Percentiles rank a stretch among this genome's conserved stretches.
phyloP scores from a whole-genome alignment of 2,797 vertebrate species.

The Pseudochromis fuscus region DNA sequence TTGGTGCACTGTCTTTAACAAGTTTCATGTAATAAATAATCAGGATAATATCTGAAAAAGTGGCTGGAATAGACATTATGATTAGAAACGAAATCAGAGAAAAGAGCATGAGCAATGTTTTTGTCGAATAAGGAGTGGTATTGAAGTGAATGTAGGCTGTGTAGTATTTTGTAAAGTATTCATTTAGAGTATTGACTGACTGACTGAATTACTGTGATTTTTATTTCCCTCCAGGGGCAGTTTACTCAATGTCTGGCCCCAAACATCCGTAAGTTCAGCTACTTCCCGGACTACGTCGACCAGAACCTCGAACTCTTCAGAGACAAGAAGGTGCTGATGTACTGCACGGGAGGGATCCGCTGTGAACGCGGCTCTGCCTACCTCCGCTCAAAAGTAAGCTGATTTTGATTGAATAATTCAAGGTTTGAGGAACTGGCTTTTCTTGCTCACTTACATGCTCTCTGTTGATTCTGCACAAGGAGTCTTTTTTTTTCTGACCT shows the following conservation, averaged over 20 bases:
- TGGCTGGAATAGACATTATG: not conserved
- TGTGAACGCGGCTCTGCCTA: slow-evolving; percentile 97
- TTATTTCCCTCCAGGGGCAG: slow-evolving; percentile 85
- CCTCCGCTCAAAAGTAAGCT: slow-evolving; percentile 92
- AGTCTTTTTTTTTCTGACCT: too few relatives aligned
- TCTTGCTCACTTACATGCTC: rapidly evolving
- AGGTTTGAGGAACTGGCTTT: too few relatives aligned
- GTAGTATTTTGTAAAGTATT: not conserved
- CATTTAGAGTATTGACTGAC: not conserved
- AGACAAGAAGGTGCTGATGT: slow-evolving; percentile 96
- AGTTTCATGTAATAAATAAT: too few relatives aligned
- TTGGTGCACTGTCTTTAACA: too few relatives aligned
- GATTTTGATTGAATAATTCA: too few relatives aligned
- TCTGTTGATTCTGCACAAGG: not conserved
- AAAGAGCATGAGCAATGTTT: not conserved
- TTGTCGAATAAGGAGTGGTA: too few relatives aligned
- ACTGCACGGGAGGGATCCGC: slow-evolving; percentile 97
- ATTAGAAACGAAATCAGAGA: not conserved
- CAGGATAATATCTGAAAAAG: not conserved
- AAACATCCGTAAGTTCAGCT: slow-evolving; percentile 98
- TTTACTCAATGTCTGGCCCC: slow-evolving; percentile 94
- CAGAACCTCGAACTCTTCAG: slow-evolving; percentile 93
- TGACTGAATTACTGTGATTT: not conserved
- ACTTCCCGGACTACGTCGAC: slow-evolving; percentile 96
- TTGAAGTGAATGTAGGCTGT: not conserved